These are phyloP conservation scores for Oryctes rhinoceros DNA, from an alignment of 1,140 invertebrate genomes.

Conservation along the genomic window DNA sequence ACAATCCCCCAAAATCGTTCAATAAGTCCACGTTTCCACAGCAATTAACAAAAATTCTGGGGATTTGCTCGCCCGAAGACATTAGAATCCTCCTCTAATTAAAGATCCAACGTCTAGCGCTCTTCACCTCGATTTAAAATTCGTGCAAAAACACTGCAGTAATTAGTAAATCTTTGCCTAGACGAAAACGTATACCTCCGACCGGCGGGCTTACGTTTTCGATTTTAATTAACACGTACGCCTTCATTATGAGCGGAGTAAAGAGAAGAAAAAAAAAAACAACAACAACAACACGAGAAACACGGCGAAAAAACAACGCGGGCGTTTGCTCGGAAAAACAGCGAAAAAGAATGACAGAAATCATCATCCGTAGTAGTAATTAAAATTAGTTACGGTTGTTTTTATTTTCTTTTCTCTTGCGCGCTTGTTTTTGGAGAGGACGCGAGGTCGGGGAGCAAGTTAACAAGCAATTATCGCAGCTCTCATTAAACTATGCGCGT, in stretches of 20 bases:
- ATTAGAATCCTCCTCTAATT: background rate
- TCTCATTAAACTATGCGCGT: background rate
- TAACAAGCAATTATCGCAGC: background rate
- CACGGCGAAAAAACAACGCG: background rate
- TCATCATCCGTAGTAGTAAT: no score
- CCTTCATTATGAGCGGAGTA: background rate
- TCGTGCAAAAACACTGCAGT: no score
- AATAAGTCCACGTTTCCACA: background rate
- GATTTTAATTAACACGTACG: no score
- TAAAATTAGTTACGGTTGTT: no score
- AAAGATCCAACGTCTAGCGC: background rate
- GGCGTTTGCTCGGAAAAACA: background rate
- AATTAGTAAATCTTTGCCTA: no score
- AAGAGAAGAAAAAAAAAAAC: background rate
- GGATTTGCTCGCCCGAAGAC: no score
- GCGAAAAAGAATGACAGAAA: no score
- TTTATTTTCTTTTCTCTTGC: background rate
- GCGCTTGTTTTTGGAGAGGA: background rate
- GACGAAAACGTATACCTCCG: no score
- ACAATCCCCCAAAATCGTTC: background rate
- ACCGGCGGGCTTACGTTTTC: no score
- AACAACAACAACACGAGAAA: background rate
- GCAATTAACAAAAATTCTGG: no score
- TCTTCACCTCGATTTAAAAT: no score
- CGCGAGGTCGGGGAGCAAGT: background rate